Base-by-base conservation (phyloP, 1,140 invertebrate genomes). In the Calliopsis andreniformis region DNA sequence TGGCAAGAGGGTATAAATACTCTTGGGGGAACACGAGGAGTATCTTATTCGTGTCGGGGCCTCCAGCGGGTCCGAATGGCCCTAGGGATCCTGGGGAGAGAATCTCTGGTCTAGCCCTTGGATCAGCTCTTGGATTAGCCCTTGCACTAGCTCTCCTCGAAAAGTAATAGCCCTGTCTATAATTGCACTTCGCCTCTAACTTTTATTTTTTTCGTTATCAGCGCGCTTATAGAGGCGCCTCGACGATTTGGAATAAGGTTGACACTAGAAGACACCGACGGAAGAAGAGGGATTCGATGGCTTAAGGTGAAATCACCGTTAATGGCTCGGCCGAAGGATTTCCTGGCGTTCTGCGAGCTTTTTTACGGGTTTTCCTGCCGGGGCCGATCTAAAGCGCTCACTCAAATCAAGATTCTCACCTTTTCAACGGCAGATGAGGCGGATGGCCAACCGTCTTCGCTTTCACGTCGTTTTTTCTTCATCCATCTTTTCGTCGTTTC, bases 261-360 rank as follows among this genome's bases (percentile, higher is more conserved):
- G 79, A 82, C 79, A 76, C 51, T 55, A 61, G 68, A 68, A 76
- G 75, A 69, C 68, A 76, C 68, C 30, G 47, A 70, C 53, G 58
- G 79, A 67, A 67, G 76, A 72, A 73, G 82, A 73, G 78, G 79
- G 84, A 86, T 79, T 78, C 49, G 78, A 79, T 78, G 79, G 82
- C 75, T 87, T 87, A 87, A 10, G 76, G 80, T 78, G 80, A 83
- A 87, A 86, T 87, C 85, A 76, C 72, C 85, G 85, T 87, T 87
- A 87, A 87, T 87, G 85, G 85, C 84, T 84, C 80, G 82, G 83
- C 85, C 78, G 79, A 80, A 87, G 85, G 86, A 87, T 87, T 87
- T 86, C 78, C 82, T 78, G 71, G 58, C 79, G 66, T 84, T 84
- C 79, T 76, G 53, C 71, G 70, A 62, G 70, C 56, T 76, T 80